These are phyloP conservation scores for Apamea monoglypha DNA, from an alignment of 2,888 invertebrate genomes.

Conservation along the genomic window DNA sequence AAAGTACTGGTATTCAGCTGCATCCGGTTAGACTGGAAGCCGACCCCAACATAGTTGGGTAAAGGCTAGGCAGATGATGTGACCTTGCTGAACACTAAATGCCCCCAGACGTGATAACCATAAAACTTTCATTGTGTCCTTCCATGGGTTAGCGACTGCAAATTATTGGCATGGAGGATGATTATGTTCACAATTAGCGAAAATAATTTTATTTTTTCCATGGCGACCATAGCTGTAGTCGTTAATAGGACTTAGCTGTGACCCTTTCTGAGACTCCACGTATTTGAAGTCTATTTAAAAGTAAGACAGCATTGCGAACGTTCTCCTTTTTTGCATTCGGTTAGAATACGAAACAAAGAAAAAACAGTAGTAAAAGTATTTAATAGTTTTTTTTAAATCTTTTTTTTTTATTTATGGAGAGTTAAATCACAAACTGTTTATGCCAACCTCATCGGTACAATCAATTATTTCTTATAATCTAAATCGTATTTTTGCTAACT, in stretches of 20 bases:
- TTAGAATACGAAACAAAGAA: background rate
- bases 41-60: no score
- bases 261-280: slow-evolving; percentile 12
- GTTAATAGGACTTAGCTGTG: slow-evolving; percentile 47
- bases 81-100: no score
- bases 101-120: no score
- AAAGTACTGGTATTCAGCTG: no score
- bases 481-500: background rate
- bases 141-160: no score
- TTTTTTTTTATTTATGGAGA: background rate
- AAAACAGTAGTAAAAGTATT: background rate
- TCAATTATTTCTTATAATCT: background rate
- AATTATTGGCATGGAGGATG: slow-evolving; percentile 21
- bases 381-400: background rate
- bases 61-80: no score
- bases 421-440: background rate
- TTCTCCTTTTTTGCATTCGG: background rate
- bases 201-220: slow-evolving; percentile 4
- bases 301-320: background rate
- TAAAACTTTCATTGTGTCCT: no score
- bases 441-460: background rate
- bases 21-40: no score
- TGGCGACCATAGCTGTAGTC: slow-evolving; percentile 39
- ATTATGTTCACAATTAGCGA: slow-evolving; percentile 33
- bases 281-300: background rate